Conservation (phyloP, 2,797 vertebrate genomes). For the Astyanax mexicanus region DNA sequence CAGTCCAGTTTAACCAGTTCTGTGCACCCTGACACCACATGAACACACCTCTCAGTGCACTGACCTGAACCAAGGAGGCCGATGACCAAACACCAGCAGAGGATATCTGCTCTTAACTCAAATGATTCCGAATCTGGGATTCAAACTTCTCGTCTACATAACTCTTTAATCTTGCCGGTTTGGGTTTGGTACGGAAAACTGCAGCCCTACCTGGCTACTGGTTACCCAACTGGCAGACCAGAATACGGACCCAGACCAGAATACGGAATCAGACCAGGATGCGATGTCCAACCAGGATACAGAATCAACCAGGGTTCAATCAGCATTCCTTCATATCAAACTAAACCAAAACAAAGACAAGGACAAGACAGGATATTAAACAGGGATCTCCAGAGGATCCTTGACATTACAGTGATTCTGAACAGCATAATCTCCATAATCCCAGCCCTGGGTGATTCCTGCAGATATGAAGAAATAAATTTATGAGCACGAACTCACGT, state of each 20-base stretch:
- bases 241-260: background rate
- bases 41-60: background rate
- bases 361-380: background rate
- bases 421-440: no score
- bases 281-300: background rate
- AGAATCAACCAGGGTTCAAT: background rate
- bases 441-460: background rate
- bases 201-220: background rate
- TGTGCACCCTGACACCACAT: background rate
- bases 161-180: background rate
- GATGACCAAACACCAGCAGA: background rate
- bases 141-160: background rate
- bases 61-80: background rate
- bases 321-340: background rate
- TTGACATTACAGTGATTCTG: background rate
- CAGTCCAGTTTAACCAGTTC: background rate
- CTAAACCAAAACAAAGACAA: background rate
- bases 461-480: background rate
- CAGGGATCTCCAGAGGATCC: background rate
- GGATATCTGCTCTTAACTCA: conserved; percentile 19
- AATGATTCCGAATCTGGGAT: background rate
- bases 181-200: background rate
- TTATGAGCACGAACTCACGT: conserved; percentile 14
- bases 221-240: background rate
- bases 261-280: no score